Conservation (phyloP, 2,113 vertebrate species). For the Marmota monax region DNA sequence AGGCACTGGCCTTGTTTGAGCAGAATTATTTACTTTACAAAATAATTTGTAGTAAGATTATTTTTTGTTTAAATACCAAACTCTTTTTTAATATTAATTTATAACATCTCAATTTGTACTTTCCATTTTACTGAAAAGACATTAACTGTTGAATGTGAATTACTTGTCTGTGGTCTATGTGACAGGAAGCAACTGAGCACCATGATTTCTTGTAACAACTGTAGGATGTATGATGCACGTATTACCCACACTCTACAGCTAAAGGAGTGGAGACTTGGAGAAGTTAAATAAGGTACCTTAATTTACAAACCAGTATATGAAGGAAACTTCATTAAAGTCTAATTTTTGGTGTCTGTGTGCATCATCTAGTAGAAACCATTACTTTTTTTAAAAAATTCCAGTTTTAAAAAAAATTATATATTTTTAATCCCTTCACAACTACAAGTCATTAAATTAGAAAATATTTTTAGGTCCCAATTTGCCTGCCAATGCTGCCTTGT, state of each 20-base stretch:
- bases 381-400: not conserved
- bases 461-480: not conserved
- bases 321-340: not conserved
- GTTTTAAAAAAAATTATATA: too few relatives aligned
- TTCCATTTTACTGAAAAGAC: constrained; percentile 6
- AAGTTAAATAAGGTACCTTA: not conserved
- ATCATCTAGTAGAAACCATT: not conserved
- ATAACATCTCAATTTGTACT: constrained; percentile 21
- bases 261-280: not conserved
- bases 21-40: constrained; percentile 60
- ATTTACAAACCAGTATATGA: not conserved
- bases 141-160: constrained; percentile 48
- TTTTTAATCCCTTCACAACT: not conserved
- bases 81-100: constrained; percentile 61
- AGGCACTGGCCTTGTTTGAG: not conserved
- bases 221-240: not conserved
- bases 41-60: constrained; percentile 18
- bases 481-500: not conserved
- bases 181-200: not conserved
- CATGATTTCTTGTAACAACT: constrained; percentile 31
- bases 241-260: not conserved
- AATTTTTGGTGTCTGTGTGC: accelerated
- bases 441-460: not conserved
- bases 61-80: constrained; percentile 28
- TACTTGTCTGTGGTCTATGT: not conserved